phyloP scores from a whole-genome alignment of 2,797 vertebrate genomes.

The Eospalax fontanierii region DNA sequence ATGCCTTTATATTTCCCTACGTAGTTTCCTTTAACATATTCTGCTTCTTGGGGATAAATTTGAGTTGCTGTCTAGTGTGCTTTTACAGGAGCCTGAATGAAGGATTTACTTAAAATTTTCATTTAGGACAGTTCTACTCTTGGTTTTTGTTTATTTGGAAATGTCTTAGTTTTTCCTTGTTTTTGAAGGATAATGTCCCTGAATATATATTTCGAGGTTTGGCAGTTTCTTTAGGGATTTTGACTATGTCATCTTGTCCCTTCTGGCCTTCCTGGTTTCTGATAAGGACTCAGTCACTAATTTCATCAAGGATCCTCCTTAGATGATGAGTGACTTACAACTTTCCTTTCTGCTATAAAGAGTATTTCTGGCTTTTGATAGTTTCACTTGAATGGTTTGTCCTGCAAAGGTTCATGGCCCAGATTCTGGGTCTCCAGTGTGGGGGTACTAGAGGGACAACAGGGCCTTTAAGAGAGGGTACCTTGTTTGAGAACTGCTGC shows the following conservation, averaged over 20 bases:
- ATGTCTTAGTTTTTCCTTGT: constrained; percentile 53
- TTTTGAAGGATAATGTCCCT: constrained; percentile 31
- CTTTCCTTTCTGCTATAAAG: constrained; percentile 31
- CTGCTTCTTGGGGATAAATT: constrained; percentile 20
- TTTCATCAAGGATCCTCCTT: constrained; percentile 2
- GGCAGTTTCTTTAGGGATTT: neutral
- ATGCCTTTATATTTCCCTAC: constrained; percentile 30
- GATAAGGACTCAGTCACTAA: constrained; percentile 31
- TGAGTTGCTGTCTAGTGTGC: constrained; percentile 18
- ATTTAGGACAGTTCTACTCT: neutral
- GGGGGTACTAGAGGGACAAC: neutral
- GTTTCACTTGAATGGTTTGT: constrained; percentile 6
- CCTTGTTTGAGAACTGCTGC: neutral
- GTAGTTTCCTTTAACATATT: neutral
- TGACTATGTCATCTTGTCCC: constrained; percentile 29
- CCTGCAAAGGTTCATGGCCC: neutral
- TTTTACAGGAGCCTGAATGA: neutral
- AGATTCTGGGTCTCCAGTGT: neutral
- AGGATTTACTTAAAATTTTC: neutral
- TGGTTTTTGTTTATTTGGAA: constrained; percentile 32
- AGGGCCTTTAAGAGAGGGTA: neutral
- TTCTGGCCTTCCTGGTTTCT: constrained; percentile 12
- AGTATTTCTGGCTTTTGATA: constrained; percentile 36
- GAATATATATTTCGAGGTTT: constrained; percentile 23
- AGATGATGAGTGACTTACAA: neutral